Evolutionary conservation across 2,113 vertebrate genomes (phyloP).

Genomic region (Taurulus bubalis): DNA sequence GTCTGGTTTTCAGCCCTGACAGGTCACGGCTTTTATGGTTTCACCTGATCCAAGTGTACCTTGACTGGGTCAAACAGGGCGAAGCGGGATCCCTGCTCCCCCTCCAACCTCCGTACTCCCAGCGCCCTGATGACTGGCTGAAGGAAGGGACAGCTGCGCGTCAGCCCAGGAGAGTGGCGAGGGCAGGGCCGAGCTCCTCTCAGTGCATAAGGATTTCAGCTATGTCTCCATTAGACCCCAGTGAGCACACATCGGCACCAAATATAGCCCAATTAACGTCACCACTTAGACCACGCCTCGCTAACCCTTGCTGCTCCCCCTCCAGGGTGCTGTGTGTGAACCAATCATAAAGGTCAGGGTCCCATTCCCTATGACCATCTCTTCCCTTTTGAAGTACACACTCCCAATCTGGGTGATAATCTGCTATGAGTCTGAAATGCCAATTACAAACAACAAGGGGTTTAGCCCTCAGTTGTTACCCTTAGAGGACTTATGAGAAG

Average conservation of each 20-base stretch:
- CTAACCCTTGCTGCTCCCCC: slow-evolving; percentile 56
- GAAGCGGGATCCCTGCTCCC: slow-evolving; percentile 29
- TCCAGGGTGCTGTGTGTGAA: slow-evolving; percentile 70
- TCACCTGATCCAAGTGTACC: slow-evolving; percentile 74
- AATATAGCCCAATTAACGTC: slow-evolving; percentile 85
- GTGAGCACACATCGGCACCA: slow-evolving; percentile 62
- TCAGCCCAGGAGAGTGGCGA: slow-evolving; percentile 51
- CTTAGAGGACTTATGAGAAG: slow-evolving; percentile 58
- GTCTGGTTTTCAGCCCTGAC: slow-evolving; percentile 54
- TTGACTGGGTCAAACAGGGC: slow-evolving; percentile 71
- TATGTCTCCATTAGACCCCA: slow-evolving; percentile 80
- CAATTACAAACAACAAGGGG: slow-evolving; percentile 77
- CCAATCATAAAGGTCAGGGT: slow-evolving; percentile 81
- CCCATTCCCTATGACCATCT: slow-evolving; percentile 71
- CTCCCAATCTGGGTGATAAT: slow-evolving; percentile 77
- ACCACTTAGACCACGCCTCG: slow-evolving; percentile 58
- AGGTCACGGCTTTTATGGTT: slow-evolving; percentile 61
- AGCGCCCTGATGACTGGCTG: slow-evolving; percentile 45
- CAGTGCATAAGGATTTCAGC: slow-evolving; percentile 80
- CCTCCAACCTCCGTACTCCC: not conserved
- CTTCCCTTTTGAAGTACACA: slow-evolving; percentile 73
- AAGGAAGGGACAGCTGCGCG: slow-evolving; percentile 82
- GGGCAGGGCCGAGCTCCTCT: slow-evolving; percentile 53
- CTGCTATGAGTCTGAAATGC: slow-evolving; percentile 78
- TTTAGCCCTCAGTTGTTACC: slow-evolving; percentile 63